These are phyloP conservation scores for Haplotaxodon microlepis DNA, from an alignment of 2,113 vertebrate species.

Conservation along the genomic window DNA sequence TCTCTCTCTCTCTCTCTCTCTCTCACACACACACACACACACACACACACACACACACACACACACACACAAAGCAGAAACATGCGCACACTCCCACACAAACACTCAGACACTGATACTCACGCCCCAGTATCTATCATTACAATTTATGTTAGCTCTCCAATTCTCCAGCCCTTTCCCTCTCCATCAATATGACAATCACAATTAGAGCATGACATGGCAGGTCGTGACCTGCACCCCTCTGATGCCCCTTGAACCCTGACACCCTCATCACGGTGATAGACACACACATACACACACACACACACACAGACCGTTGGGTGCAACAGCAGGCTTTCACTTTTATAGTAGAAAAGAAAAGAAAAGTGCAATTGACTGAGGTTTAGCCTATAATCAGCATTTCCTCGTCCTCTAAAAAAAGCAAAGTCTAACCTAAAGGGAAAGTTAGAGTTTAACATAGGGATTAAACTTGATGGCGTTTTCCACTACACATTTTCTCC, in stretches of 20 bases:
- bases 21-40: neutral
- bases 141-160: conserved; percentile 44
- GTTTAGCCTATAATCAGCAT: neutral
- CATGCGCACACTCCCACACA: neutral
- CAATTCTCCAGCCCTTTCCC: conserved; percentile 53
- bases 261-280: conserved; percentile 7
- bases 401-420: neutral
- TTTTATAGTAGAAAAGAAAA: neutral
- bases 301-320: neutral
- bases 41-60: neutral
- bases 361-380: neutral
- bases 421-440: neutral
- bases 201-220: conserved; percentile 59
- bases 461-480: neutral
- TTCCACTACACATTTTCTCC: neutral
- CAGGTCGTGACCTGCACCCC: conserved; percentile 50
- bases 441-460: neutral
- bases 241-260: conserved; percentile 37
- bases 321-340: neutral
- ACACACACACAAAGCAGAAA: neutral
- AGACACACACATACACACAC: neutral
- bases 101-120: neutral
- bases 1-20: accelerated
- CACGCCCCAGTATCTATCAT: neutral
- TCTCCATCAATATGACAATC: conserved; percentile 67